Evolutionary conservation across 2,113 vertebrate genomes (phyloP).

Genomic region (Coptodon bakossiorum): DNA sequence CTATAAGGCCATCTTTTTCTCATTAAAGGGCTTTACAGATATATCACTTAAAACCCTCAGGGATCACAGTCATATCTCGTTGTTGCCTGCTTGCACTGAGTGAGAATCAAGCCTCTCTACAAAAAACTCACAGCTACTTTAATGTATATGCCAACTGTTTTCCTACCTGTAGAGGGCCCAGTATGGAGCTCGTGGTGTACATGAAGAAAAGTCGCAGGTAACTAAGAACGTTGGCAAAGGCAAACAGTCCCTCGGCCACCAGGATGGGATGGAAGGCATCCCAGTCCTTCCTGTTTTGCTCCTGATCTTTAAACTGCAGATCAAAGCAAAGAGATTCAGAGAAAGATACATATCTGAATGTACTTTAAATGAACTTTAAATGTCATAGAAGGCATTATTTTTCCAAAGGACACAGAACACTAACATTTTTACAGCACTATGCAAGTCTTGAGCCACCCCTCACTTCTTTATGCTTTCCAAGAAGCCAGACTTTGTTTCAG

Average conservation of each 20-base stretch:
- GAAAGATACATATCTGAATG: background rate
- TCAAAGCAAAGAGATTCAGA: background rate
- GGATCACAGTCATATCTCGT: background rate
- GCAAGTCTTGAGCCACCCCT: background rate
- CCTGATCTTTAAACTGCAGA: conserved; percentile 72
- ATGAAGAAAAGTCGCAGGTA: conserved; percentile 98
- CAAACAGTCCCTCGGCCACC: conserved; percentile 95
- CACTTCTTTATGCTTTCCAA: too few species aligned
- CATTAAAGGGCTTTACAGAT: background rate
- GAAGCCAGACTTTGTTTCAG: too few species aligned
- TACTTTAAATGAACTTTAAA: background rate
- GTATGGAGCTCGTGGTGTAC: conserved; percentile 98
- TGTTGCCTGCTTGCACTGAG: background rate
- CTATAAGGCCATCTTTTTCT: background rate
- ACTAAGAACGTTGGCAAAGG: conserved; percentile 94
- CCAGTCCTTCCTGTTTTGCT: conserved; percentile 90
- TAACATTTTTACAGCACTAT: background rate
- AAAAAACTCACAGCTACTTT: background rate
- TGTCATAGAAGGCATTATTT: background rate
- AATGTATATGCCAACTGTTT: background rate
- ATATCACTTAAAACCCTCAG: background rate
- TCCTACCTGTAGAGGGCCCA: conserved; percentile 93
- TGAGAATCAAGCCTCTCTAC: background rate
- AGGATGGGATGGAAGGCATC: conserved; percentile 96
- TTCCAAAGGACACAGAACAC: background rate